Percentiles rank a stretch among this genome's conserved stretches.
Evolutionary conservation across 2,113 vertebrate species (phyloP).

Genomic region (Nipponia nippon): DNA sequence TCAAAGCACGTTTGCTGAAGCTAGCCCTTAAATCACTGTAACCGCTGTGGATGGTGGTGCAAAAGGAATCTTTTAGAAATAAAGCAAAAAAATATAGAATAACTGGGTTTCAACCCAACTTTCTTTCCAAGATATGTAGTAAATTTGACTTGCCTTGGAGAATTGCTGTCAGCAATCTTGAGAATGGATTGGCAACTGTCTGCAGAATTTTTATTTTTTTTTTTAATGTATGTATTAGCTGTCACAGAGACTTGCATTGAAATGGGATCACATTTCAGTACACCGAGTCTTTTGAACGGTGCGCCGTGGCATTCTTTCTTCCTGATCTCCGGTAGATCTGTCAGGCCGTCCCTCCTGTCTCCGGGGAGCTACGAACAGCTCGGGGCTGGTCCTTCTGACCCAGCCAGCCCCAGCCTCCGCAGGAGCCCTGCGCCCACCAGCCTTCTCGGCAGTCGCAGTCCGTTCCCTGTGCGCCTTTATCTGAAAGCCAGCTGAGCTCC

Average conservation of each 20-base stretch:
- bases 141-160: background rate
- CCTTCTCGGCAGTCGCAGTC: accelerated
- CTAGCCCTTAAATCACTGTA: background rate
- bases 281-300: background rate
- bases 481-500: background rate
- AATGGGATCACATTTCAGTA: background rate
- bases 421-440: background rate
- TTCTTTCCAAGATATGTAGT: background rate
- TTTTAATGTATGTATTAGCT: background rate
- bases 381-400: accelerated
- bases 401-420: too few species aligned
- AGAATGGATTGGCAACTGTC: background rate
- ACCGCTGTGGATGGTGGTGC: background rate
- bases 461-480: background rate
- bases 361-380: background rate
- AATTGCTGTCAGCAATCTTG: background rate
- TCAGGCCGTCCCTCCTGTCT: background rate
- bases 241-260: background rate
- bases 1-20: background rate
- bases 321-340: background rate
- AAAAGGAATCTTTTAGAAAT: background rate
- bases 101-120: background rate
- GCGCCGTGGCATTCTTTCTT: background rate
- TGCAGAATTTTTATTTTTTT: background rate
- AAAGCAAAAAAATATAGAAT: background rate